Conservation (phyloP, 1,140 invertebrate genomes). For the Hyposmocoma kahamanoa region DNA sequence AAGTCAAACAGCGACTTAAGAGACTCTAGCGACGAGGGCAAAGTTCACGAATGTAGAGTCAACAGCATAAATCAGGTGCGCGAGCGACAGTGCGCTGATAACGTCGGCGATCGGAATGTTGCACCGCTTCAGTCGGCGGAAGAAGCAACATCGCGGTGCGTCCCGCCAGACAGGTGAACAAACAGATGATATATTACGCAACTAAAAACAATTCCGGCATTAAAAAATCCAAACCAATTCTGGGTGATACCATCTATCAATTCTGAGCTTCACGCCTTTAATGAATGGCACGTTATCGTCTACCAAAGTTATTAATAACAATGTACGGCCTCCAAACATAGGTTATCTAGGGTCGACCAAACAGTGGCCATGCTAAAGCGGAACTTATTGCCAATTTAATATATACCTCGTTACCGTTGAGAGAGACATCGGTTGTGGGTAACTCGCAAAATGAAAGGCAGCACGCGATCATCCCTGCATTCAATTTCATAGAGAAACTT, state of each 20-base stretch:
- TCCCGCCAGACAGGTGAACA: neutral
- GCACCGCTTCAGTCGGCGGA: slow-evolving; percentile 13
- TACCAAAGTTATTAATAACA: neutral
- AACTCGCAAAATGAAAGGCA: slow-evolving; percentile 41
- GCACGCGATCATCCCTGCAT: slow-evolving; percentile 51
- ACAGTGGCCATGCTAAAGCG: too few relatives aligned
- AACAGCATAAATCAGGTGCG: slow-evolving; percentile 35
- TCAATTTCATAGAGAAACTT: slow-evolving; percentile 64
- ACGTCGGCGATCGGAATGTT: slow-evolving; percentile 34
- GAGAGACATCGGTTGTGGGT: slow-evolving; percentile 48
- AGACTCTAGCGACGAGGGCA: neutral
- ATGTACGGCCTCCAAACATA: slow-evolving; percentile 18
- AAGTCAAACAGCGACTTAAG: too few relatives aligned
- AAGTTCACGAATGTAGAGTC: slow-evolving; percentile 23
- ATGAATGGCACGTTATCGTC: neutral
- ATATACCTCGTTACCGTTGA: slow-evolving; percentile 46
- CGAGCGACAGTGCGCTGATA: slow-evolving; percentile 32
- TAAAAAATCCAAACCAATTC: too few relatives aligned
- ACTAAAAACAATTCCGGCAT: too few relatives aligned
- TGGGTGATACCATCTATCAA: too few relatives aligned
- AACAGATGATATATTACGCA: too few relatives aligned
- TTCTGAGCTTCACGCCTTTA: too few relatives aligned
- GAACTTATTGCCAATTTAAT: slow-evolving; percentile 53
- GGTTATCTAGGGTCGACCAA: slow-evolving; percentile 42
- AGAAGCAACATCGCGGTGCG: slow-evolving; percentile 22